Conservation (phyloP, 2,888 invertebrate genomes). For the Andrena dorsata region DNA sequence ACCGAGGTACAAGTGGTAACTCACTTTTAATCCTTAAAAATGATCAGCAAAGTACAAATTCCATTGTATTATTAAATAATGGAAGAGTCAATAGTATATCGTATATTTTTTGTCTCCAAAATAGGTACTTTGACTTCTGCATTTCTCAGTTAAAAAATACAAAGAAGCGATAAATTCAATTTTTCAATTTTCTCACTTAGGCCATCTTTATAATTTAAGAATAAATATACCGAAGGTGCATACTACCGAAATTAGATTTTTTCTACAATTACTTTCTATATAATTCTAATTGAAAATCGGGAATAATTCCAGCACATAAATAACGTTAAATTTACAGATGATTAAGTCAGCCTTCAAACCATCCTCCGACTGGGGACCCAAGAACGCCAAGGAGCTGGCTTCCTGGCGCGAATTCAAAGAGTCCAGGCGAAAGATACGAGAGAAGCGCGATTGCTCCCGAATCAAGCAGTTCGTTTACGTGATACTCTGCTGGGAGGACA, state of each 20-base stretch:
- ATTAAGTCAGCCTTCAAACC: conserved; percentile 74
- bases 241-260: too few species aligned
- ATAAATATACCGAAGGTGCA: too few species aligned
- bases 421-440: conserved; percentile 72
- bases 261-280: too few species aligned
- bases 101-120: not conserved
- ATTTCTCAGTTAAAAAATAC: not conserved
- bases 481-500: conserved; percentile 66
- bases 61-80: not conserved
- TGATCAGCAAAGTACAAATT: not conserved
- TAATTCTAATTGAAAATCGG: too few species aligned
- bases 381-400: conserved; percentile 63
- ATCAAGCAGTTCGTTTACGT: conserved; percentile 71
- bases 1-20: conserved; percentile 35
- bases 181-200: too few species aligned
- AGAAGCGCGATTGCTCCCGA: conserved; percentile 68
- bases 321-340: conserved; percentile 67
- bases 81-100: not conserved
- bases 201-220: too few species aligned
- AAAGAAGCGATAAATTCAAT: not conserved
- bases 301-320: not conserved
- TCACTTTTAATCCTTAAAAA: not conserved
- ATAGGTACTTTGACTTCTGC: not conserved
- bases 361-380: conserved; percentile 78
- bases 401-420: conserved; percentile 78